Evolutionary conservation across 1,140 invertebrate species (phyloP).

Genomic region (Holcopasites calliopsidis): DNA sequence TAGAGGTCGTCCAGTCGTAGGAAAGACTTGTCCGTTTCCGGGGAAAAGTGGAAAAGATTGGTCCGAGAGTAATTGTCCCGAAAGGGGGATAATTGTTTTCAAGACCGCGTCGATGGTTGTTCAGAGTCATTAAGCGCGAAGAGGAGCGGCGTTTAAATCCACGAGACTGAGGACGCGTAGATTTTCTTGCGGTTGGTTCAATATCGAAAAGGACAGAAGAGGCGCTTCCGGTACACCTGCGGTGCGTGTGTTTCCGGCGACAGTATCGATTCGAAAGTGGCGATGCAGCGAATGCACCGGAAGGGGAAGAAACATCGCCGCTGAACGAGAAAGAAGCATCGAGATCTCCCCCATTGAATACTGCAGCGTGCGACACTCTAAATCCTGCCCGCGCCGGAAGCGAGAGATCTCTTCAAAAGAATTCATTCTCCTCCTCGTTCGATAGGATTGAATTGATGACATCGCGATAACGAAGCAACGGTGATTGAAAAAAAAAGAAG

Average conservation of each 20-base stretch:
- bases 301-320: constrained; percentile 9
- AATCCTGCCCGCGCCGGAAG: not conserved
- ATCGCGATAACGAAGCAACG: not conserved
- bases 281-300: constrained; percentile 14
- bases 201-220: not conserved
- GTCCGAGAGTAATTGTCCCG: not conserved
- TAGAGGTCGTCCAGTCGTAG: not conserved
- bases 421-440: not conserved
- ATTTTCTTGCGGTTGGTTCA: too few relatives aligned
- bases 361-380: not conserved
- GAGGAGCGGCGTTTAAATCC: not conserved
- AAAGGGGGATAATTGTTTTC: not conserved
- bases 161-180: not conserved
- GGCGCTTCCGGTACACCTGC: constrained; percentile 16
- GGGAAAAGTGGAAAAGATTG: not conserved
- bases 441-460: not conserved
- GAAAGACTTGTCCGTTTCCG: not conserved
- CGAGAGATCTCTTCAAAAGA: not conserved
- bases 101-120: not conserved
- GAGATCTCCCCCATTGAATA: constrained; percentile 4
- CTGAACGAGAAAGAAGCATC: constrained; percentile 3
- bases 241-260: constrained; percentile 34
- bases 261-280: constrained; percentile 49
- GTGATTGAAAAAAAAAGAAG: not conserved
- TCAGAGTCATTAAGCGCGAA: not conserved